Base-by-base conservation (phyloP, 1,140 invertebrate genomes). In the Tetramorium parvispinum region DNA sequence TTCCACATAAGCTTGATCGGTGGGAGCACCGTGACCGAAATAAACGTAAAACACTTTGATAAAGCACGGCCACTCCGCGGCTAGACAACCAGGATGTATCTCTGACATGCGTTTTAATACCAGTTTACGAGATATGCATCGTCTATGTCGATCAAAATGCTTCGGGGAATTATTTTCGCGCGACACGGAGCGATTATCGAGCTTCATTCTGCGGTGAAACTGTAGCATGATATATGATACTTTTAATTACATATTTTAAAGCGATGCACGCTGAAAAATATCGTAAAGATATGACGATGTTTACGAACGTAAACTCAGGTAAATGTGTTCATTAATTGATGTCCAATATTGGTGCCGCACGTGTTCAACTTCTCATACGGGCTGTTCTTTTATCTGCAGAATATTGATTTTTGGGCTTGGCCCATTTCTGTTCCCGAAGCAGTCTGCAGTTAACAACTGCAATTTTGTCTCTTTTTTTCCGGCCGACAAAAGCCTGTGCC, bases 391-490 rank as follows among this genome's bases (percentile, higher is more conserved):
- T 46, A 13, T 8, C 18, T 51, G 65, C 40, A 24, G 24, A 59
- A n/a, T 73, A 73, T 71, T 46, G 79, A 82, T 82, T 73, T 82
- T 71, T 57, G 37, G 53, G 51, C 66, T 71, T 49, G 79, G n/a
- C 24, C 40, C 24, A 57, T 73, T 82, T 71, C 40, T 81, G 2
- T 13, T 40, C 46, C 63, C 79, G 66, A 57, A 37, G n/a, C n/a
- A n/a, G 68, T 59, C 79, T 73, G 79, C 51, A 73, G 37, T 59
- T 57, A 73, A 82, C 66, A 73, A 57, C 40, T 24, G 66, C 53
- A 71, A 73, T 73, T 59, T 59, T 82, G 63, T 57, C 37, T 21
- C 32, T 27, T 68, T 79, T 79, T 79, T 81, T 46, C 49, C 63
- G 3, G 13, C 63, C 32, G 63, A 71, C 49, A 71, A 70, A 71